Conservation (phyloP, 2,113 vertebrate species). For the Proteles cristata region DNA sequence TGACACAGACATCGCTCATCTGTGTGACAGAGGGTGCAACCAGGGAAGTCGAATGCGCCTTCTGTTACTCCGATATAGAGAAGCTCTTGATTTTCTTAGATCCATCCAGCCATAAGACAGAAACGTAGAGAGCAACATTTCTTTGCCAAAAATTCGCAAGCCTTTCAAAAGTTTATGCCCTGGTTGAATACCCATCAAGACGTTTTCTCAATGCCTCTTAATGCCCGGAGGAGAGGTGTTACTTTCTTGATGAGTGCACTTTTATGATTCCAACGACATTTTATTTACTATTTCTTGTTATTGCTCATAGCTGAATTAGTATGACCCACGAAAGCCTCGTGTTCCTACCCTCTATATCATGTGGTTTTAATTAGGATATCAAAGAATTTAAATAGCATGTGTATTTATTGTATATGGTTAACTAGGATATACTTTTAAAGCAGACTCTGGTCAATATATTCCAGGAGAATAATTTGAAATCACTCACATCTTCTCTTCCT, state of each 20-base stretch:
- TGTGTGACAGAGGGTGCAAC: constrained; percentile 13
- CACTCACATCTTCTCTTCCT: background rate
- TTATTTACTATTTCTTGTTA: constrained; percentile 32
- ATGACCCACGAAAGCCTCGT: background rate
- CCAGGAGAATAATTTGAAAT: constrained; percentile 44
- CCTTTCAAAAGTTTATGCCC: background rate
- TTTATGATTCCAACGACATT: constrained; percentile 21
- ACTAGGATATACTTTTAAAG: constrained; percentile 31
- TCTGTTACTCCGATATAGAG: constrained; percentile 61
- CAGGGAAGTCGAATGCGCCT: constrained; percentile 67
- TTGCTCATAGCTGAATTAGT: constrained; percentile 1
- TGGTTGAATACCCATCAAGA: background rate
- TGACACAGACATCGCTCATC: constrained; percentile 28
- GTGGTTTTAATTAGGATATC: constrained; percentile 49
- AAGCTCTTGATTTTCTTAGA: constrained; percentile 67
- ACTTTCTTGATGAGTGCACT: background rate
- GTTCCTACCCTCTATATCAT: background rate
- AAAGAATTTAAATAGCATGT: constrained; percentile 32
- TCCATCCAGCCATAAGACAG: background rate
- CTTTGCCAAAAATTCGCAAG: background rate
- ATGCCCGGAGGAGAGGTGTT: background rate
- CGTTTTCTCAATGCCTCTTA: background rate
- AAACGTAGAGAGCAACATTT: constrained; percentile 25
- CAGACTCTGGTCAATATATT: constrained; percentile 35
- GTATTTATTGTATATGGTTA: background rate